These are phyloP conservation scores for Phoeniculus purpureus DNA, from an alignment of 2,797 vertebrate genomes.

Conservation along the genomic window DNA sequence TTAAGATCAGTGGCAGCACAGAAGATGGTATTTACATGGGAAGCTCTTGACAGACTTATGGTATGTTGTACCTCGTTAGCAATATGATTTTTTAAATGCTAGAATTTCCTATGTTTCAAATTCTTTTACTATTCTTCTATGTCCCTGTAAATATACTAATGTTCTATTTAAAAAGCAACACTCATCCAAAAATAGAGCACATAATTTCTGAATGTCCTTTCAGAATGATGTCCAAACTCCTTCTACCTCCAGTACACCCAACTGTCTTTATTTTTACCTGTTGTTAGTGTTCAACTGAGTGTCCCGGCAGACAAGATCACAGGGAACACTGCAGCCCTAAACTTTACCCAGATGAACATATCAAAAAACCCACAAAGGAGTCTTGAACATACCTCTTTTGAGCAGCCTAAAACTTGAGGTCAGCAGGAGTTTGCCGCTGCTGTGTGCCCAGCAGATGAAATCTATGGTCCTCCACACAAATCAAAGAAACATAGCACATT, in stretches of 20 bases:
- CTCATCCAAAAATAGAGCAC: conserved; percentile 43
- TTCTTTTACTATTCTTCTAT: not conserved
- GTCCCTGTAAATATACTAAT: conserved; percentile 17
- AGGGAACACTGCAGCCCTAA: not conserved
- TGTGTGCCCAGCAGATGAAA: not conserved
- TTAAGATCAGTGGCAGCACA: not conserved
- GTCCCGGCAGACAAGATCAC: not conserved
- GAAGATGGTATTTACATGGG: not conserved
- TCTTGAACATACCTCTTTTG: not conserved
- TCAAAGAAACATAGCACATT: rapidly evolving
- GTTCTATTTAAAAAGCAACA: conserved; percentile 41
- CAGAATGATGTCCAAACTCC: not conserved
- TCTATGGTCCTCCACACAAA: not conserved
- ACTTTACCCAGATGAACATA: not conserved
- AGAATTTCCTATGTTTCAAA: conserved; percentile 15
- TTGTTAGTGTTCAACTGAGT: not conserved
- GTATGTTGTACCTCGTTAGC: not conserved
- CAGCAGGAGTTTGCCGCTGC: not conserved
- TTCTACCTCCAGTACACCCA: not conserved
- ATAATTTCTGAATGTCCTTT: not conserved
- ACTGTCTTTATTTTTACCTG: not conserved
- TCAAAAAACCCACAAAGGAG: no score
- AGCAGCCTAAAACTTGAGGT: not conserved
- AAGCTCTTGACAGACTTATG: not conserved
- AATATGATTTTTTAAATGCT: conserved; percentile 8